Base-by-base conservation (phyloP, 2,113 vertebrate genomes). In the Gadus macrocephalus region DNA sequence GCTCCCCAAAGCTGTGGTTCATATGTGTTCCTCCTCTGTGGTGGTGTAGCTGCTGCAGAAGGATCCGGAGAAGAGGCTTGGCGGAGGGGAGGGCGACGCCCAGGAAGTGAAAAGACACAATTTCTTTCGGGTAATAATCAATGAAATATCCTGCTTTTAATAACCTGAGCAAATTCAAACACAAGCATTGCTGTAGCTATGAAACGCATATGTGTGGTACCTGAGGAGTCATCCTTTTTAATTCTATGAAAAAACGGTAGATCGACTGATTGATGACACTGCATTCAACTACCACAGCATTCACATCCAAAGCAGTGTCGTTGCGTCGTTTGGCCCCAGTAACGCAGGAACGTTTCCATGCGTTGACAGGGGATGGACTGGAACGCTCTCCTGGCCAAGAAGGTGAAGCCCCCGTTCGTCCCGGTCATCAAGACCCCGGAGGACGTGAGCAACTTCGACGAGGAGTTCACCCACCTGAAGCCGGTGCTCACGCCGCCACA, bases 391-490 rank as follows among this genome's bases (percentile, higher is more conserved):
- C 85, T 96, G 15, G 88, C 93, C 72, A 93, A 93, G 25, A 88
- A 77, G 2, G 19, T 93, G 67, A 92, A 82, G 83, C 95, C 95
- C 0, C 96, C 96, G 1, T 94, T 95, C 35, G 85, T 94, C 75
- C 96, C 96, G 0, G 77, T 75, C 0, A 73, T 97, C 68, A 89
- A 75, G 19, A 86, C 90, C 8, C 86, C 88, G 0, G 85, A 89
- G 0, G 96, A 98, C 31, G 86, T 95, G 66, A 92, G 93, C 66
- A 95, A 97, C 86, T 98, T 98, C 0, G 95, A 96, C 69, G 87
- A 92, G 59, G 94, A 95, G 83, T 98, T 97, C 84, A 97, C 95
- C 0, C 86, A 83, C 0, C 89, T 95, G 68, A 90, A 90, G 22
- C 94, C 96, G 0, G 76, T 93, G 27, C 90, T 97, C 66, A 94